phyloP scores from a whole-genome alignment of 1,140 invertebrate genomes.

The Drosophila bifasciata region DNA sequence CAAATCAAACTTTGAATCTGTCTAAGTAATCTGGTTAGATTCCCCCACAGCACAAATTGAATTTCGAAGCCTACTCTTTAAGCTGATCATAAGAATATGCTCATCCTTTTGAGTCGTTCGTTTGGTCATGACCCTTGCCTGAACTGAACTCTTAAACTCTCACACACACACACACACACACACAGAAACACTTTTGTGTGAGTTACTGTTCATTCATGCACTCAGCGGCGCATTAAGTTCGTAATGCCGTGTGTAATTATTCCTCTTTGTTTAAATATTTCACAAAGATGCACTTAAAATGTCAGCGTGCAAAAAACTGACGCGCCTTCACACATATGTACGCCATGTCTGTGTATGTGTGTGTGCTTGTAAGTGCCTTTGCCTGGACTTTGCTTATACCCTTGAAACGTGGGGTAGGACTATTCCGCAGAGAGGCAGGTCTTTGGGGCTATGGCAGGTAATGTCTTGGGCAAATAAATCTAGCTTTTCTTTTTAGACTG shows the following conservation, averaged over 20 bases:
- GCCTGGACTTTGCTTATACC: slow-evolving; percentile 34
- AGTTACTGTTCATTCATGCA: slow-evolving; percentile 47
- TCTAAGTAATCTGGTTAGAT: too few species aligned
- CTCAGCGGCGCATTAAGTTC: slow-evolving; percentile 66
- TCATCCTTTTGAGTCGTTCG: too few species aligned
- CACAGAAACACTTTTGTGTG: slow-evolving; percentile 38
- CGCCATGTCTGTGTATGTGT: neutral
- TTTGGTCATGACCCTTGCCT: slow-evolving; percentile 3
- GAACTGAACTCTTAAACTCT: slow-evolving; percentile 1
- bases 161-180: slow-evolving; percentile 17
- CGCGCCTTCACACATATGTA: slow-evolving; percentile 40
- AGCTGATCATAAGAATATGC: too few species aligned
- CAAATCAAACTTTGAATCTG: too few species aligned
- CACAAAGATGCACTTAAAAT: slow-evolving; percentile 80
- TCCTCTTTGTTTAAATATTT: slow-evolving; percentile 78
- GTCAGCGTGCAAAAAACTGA: slow-evolving; percentile 73
- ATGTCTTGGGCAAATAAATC: too few species aligned
- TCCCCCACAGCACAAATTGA: too few species aligned
- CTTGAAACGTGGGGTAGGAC: neutral
- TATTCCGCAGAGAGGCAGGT: too few species aligned
- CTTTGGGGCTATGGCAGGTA: too few species aligned
- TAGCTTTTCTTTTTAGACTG: too few species aligned
- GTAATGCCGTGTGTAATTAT: slow-evolving; percentile 75
- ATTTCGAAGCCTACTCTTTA: too few species aligned
- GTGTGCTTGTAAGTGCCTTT: slow-evolving; percentile 43